These are phyloP conservation scores for Lottia scabra DNA, from an alignment of 2,888 invertebrate genomes.

Conservation along the genomic window DNA sequence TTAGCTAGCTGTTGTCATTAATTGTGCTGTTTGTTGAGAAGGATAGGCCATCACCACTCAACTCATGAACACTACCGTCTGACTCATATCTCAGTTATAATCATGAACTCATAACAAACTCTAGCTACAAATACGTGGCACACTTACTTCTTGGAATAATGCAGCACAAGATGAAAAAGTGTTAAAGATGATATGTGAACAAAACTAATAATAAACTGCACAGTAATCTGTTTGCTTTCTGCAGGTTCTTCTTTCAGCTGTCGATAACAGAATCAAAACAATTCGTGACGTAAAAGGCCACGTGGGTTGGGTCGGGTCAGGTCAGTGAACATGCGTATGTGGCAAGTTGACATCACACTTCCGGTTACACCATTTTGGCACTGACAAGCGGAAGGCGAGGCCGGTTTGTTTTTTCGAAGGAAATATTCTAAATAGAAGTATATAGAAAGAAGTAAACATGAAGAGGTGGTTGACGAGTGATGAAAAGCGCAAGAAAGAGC, in stretches of 20 bases:
- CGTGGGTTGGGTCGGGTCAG: slow-evolving; percentile 24
- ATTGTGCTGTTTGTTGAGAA: no score
- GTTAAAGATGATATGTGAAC: no score
- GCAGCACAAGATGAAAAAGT: no score
- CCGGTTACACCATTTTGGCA: slow-evolving; percentile 20
- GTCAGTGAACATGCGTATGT: slow-evolving; percentile 24
- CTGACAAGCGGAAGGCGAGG: slow-evolving; percentile 7
- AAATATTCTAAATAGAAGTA: not conserved
- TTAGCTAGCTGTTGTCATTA: no score
- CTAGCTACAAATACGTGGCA: no score
- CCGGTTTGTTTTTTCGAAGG: not conserved
- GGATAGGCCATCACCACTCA: no score
- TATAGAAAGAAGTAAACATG: slow-evolving; percentile 37
- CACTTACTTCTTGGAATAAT: no score
- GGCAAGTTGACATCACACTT: slow-evolving; percentile 24
- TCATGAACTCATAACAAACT: no score
- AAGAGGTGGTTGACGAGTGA: slow-evolving; percentile 58
- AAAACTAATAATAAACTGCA: no score
- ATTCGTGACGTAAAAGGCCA: slow-evolving; percentile 40
- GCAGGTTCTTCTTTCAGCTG: not conserved
- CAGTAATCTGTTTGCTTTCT: slow-evolving; percentile 1
- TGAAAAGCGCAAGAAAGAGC: slow-evolving; percentile 67
- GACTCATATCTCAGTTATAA: no score
- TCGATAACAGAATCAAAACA: slow-evolving; percentile 49
- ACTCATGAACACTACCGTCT: no score